A percentile compares a stretch with the other conserved stretches of the same genome.
phyloP scores from a whole-genome alignment of 2,797 vertebrate species.

The Triplophysa yarkandensis region DNA sequence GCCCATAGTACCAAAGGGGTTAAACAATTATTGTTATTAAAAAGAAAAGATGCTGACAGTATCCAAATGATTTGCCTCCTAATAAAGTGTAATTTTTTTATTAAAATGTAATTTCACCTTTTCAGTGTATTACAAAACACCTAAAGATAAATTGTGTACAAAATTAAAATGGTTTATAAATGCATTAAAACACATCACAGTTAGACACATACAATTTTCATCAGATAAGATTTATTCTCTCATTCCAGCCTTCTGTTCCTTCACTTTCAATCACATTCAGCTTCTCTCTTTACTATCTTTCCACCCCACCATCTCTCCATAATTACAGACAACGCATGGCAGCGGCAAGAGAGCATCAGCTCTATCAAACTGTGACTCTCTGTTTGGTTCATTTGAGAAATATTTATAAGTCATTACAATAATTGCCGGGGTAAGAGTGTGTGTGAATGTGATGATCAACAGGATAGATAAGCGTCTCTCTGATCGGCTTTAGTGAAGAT shows the following conservation, averaged over 20 bases:
- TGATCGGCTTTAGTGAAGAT: constrained; percentile 31
- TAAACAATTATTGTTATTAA: not conserved
- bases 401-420: constrained; percentile 57
- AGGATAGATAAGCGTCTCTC: constrained; percentile 48
- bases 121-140: no score
- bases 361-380: constrained; percentile 45
- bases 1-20: not conserved
- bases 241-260: not conserved
- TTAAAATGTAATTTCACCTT: not conserved
- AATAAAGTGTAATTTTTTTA: not conserved
- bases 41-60: not conserved
- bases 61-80: not conserved
- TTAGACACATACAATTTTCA: constrained; percentile 1
- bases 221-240: constrained; percentile 27
- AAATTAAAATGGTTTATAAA: not conserved
- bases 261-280: not conserved
- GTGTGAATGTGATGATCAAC: constrained; percentile 34
- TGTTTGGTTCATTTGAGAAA: constrained; percentile 48
- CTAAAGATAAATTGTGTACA: not conserved
- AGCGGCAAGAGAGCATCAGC: constrained; percentile 34
- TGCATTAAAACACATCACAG: not conserved
- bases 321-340: constrained; percentile 44
- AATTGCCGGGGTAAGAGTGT: constrained; percentile 53
- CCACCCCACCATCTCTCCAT: constrained; percentile 11
- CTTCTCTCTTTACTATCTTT: constrained; percentile 5